Percentiles rank a stretch among this genome's conserved stretches.
phyloP scores from a whole-genome alignment of 1,140 invertebrate species.

The Littorina saxatilis region DNA sequence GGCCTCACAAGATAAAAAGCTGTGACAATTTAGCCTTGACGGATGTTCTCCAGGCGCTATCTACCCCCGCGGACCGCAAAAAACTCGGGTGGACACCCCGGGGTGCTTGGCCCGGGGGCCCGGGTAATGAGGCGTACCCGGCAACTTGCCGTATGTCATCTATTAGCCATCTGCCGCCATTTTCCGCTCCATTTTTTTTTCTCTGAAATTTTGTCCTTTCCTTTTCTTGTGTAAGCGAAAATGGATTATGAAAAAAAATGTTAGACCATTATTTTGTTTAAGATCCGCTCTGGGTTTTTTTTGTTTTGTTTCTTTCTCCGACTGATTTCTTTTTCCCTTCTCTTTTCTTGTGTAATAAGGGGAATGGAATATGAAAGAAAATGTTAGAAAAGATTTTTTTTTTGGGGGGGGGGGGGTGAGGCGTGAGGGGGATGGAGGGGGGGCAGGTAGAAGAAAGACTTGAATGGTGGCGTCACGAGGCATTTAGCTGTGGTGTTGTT shows the following conservation, averaged over 20 bases:
- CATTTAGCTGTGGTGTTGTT: no score
- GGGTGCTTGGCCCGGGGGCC: neutral
- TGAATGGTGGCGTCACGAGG: no score
- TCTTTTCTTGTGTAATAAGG: neutral
- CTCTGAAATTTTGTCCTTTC: neutral
- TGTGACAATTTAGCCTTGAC: no score
- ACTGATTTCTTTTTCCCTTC: neutral
- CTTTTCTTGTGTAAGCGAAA: neutral
- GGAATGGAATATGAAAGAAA: no score
- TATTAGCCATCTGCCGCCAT: slow-evolving; percentile 26
- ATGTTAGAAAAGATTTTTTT: neutral
- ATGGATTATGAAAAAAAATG: neutral
- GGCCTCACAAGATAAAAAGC: no score
- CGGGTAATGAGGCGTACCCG: slow-evolving; percentile 14
- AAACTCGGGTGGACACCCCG: neutral
- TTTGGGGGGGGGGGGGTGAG: neutral
- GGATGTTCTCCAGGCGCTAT: no score
- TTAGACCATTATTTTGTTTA: no score
- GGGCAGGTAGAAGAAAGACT: neutral
- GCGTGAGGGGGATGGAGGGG: neutral
- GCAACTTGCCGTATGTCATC: neutral
- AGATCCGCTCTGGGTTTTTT: neutral
- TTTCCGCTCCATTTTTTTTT: neutral
- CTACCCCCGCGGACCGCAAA: no score
- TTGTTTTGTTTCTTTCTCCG: neutral